Evolutionary conservation across 2,888 invertebrate species (phyloP), one percentile per base, ranked within the genome.

Genomic region (Dynastes maya): DNA sequence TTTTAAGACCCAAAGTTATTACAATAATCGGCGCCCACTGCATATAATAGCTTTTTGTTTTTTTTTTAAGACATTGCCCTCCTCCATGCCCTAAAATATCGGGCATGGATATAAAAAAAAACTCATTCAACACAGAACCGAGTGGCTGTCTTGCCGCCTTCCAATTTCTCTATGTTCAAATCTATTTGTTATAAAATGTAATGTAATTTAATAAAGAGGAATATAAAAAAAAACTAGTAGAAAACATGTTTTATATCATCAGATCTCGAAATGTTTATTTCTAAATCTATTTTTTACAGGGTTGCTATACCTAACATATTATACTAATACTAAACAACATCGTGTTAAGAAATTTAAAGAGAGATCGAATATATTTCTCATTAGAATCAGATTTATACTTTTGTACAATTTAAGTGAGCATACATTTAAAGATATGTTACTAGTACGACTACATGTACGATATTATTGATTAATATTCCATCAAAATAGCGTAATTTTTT

Each of bases 351-450:
- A 58, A 51, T 51, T 68, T 68, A 68, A 71, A 40, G 29, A 61
- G 72, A 74, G 72, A 74, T 74, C 72, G n/a, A 61, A 74, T 74
- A 74, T 45, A 74, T 61, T 61, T 61, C 45, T 45, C 11, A 53
- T 61, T 16, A 45, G 55, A 37, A 63, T 55, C 72, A 45, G 49
- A 61, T 63, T 61, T n/a, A 6, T 45, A 74, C 22, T 45, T 74
- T 74, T 74, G 72, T 74, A 74, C 61, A 74, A 55, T 58, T 55
- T 61, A n/a, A 74, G 45, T 74, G 61, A 74, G 63, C 63, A 61
- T 61, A 61, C 45, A 61, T 61, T 74, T 53, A 58, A 22, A 61
- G 61, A 74, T 74, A 74, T 74, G 72, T 74, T 61, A 61, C 40
- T 74, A 16, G 16, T 51, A 68, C 4, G 1, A 51, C 68, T 68